Percentiles rank a stretch among this genome's conserved stretches.
These are phyloP conservation scores for Plagodis dolabraria DNA, from an alignment of 2,888 invertebrate species.

Conservation along the genomic window DNA sequence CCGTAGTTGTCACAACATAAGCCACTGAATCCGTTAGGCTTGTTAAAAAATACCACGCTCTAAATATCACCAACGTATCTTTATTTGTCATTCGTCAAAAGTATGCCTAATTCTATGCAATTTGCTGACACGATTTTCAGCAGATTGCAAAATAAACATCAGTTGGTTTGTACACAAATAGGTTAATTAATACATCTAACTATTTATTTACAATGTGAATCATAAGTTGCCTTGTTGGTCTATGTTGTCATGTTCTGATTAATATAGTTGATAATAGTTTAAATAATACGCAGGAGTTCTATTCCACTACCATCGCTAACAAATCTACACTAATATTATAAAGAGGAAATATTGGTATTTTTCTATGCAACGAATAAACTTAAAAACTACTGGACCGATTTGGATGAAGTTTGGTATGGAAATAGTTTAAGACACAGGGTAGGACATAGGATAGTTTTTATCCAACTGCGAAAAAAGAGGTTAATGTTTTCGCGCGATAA, in stretches of 20 bases:
- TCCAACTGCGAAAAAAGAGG: too few relatives aligned
- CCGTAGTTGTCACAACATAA: too few relatives aligned
- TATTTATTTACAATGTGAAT: slow-evolving; percentile 16
- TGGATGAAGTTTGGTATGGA: too few relatives aligned
- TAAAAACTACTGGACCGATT: too few relatives aligned
- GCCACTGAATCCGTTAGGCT: too few relatives aligned
- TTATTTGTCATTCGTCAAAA: slow-evolving; percentile 8
- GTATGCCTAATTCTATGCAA: slow-evolving; percentile 22
- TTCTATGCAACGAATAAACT: too few relatives aligned
- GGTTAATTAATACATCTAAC: slow-evolving; percentile 13
- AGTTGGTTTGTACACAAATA: slow-evolving; percentile 14
- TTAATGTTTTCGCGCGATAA: too few relatives aligned
- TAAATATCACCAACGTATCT: slow-evolving; percentile 1
- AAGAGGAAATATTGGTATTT: too few relatives aligned
- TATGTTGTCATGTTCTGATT: slow-evolving; percentile 23
- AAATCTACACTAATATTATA: too few relatives aligned
- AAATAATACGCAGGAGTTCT: not conserved
- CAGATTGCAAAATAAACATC: slow-evolving; percentile 32
- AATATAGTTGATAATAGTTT: slow-evolving; percentile 4
- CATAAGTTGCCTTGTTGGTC: slow-evolving; percentile 9
- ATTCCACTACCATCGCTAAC: too few relatives aligned
- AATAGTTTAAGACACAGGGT: too few relatives aligned
- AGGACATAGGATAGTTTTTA: too few relatives aligned
- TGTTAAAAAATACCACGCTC: not conserved
- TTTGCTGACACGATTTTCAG: slow-evolving; percentile 34